phyloP scores from a whole-genome alignment of 2,888 invertebrate species.

The Microchrysa polita region DNA sequence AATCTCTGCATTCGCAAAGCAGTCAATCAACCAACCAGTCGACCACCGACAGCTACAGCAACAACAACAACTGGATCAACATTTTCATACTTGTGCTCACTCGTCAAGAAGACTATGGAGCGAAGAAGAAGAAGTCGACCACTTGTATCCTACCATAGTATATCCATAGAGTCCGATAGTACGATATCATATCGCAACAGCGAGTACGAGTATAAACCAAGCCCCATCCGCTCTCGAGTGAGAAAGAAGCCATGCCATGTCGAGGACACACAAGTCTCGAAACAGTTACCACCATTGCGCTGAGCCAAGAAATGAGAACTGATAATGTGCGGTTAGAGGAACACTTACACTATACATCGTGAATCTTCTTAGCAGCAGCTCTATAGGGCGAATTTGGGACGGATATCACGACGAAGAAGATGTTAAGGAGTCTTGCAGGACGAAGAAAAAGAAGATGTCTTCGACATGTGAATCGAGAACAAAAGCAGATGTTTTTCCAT shows the following conservation, averaged over 20 bases:
- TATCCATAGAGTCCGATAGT: no score
- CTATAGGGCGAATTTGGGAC: background rate
- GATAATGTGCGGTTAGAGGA: background rate
- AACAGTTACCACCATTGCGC: conserved; percentile 16
- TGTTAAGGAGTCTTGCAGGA: background rate
- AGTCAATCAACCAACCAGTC: background rate
- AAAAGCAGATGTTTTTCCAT: background rate
- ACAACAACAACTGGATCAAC: background rate
- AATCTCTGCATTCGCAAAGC: conserved; percentile 19
- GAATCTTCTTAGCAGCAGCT: conserved; percentile 22
- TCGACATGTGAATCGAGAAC: background rate
- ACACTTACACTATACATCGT: background rate
- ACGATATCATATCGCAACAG: background rate
- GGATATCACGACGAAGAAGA: conserved; percentile 4
- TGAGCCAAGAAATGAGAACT: conserved; percentile 2
- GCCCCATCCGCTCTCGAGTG: background rate
- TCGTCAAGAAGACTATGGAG: conserved; percentile 30
- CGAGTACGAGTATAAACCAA: background rate
- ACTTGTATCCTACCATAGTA: conserved; percentile 21
- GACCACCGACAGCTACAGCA: background rate
- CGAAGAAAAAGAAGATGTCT: background rate
- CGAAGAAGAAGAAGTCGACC: background rate
- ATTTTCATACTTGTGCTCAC: conserved; percentile 6
- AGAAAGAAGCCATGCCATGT: background rate
- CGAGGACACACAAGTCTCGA: background rate